Evolutionary conservation across 2,113 vertebrate species (phyloP), one percentile per base, ranked within the genome.

Genomic region (Sebastes schlegelii): DNA sequence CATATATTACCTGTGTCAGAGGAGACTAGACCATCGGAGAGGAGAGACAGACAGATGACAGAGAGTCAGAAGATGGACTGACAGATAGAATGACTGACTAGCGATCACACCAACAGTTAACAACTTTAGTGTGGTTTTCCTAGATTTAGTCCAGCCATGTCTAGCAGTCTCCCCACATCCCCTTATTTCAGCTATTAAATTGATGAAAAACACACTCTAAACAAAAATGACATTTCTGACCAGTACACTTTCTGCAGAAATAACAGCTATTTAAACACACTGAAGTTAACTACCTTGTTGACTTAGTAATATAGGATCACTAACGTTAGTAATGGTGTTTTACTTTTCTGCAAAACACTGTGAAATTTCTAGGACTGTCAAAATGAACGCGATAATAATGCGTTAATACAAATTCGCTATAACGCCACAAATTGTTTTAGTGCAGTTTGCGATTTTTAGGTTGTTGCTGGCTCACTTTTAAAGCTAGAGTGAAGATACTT

Each of bases 1-100:
- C 83, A 87, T 89, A 82, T 93, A 86, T 95, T 95, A 95, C 94
- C 95, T 95, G 94, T 86, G 78, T 95, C 95, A 87, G 95, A 92
- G 90, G 95, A 93, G 86, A 96, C 93, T 95, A 96, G 88, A 92
- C 60, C 90, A 93, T 90, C 85, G 84, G 90, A 92, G 82, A 92
- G 91, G 82, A 83, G 76, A 94, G 88, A 85, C 77, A 95, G 88
- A 93, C 84, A 94, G 68, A 92, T 79, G 85, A 90, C 64, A 92
- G 17, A 89, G 54, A 89, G 86, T 93, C 89, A 92, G 80, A 91
- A 81, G 80, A 92, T 73, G 73, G 82, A 89, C 88, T 82, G 77
- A 94, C 86, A 91, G 49, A 85, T 52, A 93, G 26, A 79, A 74
- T 83, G 68, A 82, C 63, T 85, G 77, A 80, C 46, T 46, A 68